A percentile compares a stretch with the other conserved stretches of the same genome.
phyloP scores from a whole-genome alignment of 2,113 vertebrate genomes.

The Trichechus manatus region DNA sequence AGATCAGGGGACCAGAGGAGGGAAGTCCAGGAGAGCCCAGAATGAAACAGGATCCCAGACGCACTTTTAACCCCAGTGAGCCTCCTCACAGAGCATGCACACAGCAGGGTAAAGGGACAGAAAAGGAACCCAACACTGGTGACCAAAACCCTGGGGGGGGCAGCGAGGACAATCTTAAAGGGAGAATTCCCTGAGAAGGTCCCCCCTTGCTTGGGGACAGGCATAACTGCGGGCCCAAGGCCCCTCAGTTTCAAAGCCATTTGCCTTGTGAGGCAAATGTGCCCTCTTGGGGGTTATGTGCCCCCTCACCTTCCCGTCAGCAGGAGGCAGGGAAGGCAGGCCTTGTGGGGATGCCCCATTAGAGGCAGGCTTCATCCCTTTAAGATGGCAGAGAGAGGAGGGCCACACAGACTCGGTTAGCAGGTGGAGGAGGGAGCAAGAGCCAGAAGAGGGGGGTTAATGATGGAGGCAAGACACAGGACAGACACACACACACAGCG shows the following conservation, averaged over 20 bases:
- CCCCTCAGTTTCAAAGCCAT: constrained; percentile 9
- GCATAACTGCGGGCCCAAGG: not conserved
- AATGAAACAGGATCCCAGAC: constrained; percentile 43
- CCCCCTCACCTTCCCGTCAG: not conserved
- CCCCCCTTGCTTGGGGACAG: not conserved
- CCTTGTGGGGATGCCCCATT: not conserved
- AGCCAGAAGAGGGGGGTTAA: constrained; percentile 74
- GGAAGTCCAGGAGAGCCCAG: constrained; percentile 40
- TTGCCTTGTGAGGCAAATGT: not conserved
- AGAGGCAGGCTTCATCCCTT: constrained; percentile 77
- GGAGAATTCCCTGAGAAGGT: constrained; percentile 72
- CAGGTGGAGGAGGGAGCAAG: constrained; percentile 54
- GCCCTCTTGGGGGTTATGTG: not conserved
- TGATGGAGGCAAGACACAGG: constrained; percentile 70
- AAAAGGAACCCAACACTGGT: constrained; percentile 11
- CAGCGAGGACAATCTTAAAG: constrained; percentile 80
- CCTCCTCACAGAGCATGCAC: constrained; percentile 80
- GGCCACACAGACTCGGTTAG: constrained; percentile 65
- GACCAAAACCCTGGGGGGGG: not conserved
- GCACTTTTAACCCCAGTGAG: not conserved
- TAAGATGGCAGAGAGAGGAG: constrained; percentile 78
- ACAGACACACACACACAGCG: constrained; percentile 82
- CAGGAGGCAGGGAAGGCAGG: not conserved
- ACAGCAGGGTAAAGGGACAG: constrained; percentile 1
- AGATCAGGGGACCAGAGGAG: not conserved